Conservation (phyloP, 2,797 vertebrate species). For the Lemur catta region DNA sequence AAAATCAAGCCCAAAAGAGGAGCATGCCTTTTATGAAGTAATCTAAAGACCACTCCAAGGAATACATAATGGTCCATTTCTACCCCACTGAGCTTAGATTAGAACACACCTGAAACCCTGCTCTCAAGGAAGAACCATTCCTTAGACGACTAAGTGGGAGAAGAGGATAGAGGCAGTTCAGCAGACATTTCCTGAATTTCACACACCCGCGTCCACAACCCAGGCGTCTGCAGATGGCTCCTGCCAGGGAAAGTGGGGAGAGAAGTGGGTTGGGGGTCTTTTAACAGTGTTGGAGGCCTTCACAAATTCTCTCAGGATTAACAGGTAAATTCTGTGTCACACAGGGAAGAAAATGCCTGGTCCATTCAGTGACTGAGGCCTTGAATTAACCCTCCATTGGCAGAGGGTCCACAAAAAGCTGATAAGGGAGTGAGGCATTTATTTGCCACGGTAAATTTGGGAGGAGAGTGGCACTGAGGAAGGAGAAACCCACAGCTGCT, state of each 20-base stretch:
- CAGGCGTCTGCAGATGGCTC: not conserved
- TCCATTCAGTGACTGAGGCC: not conserved
- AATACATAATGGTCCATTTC: not conserved
- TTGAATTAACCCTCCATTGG: not conserved
- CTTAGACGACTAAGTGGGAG: not conserved
- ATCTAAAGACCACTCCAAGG: not conserved
- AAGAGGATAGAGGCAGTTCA: not conserved
- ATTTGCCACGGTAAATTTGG: too few relatives aligned
- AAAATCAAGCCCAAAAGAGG: not conserved
- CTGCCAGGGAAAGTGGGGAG: not conserved
- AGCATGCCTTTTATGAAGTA: not conserved
- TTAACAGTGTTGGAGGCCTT: not conserved
- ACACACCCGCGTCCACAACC: not conserved
- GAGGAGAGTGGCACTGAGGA: not conserved
- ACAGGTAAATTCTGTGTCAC: not conserved
- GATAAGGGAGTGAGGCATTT: not conserved
- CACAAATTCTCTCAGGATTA: not conserved
- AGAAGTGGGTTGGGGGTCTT: not conserved
- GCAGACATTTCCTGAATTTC: not conserved
- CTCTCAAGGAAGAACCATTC: not conserved
- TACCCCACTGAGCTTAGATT: not conserved
- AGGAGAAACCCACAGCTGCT: not conserved
- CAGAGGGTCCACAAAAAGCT: not conserved
- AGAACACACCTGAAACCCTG: not conserved
- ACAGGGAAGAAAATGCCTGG: not conserved